phyloP scores from a whole-genome alignment of 1,140 invertebrate genomes.

The Drosophila suzukii region DNA sequence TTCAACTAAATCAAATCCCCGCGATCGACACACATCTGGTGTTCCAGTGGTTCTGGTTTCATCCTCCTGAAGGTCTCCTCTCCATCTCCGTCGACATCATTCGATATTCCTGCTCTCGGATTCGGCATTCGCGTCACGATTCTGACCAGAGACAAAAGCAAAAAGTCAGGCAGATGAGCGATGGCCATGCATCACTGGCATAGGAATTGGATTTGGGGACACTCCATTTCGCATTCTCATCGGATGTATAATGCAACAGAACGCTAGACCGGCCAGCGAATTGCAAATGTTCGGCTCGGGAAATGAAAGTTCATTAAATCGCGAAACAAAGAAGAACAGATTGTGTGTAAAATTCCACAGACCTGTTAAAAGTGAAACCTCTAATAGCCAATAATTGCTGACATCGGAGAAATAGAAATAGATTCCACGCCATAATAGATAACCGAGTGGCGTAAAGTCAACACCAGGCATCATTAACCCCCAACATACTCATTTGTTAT shows the following conservation, averaged over 20 bases:
- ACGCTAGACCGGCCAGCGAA: conserved; percentile 13
- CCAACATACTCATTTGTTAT: conserved; percentile 57
- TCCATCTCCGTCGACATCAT: conserved; percentile 42
- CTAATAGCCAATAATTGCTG: conserved; percentile 60
- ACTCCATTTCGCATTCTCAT: conserved; percentile 42
- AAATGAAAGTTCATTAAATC: conserved; percentile 61
- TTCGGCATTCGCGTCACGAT: conserved; percentile 63
- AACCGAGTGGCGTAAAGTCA: conserved; percentile 19
- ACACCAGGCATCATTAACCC: conserved; percentile 50
- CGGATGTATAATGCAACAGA: conserved; percentile 33
- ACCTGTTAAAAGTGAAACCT: conserved; percentile 67
- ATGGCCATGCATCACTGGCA: conserved; percentile 56
- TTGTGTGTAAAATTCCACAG: conserved; percentile 18
- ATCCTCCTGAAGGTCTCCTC: conserved; percentile 56
- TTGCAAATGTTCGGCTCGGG: conserved; percentile 36
- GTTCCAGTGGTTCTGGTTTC: conserved; percentile 1
- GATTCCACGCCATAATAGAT: conserved; percentile 23
- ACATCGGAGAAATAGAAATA: conserved; percentile 27
- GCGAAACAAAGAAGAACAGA: conserved; percentile 14
- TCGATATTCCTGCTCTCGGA: conserved; percentile 25
- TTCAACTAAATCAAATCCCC: conserved; percentile 60
- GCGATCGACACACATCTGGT: conserved; percentile 56
- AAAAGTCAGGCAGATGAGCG: conserved; percentile 48
- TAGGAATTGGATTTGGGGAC: conserved; percentile 22
- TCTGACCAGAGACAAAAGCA: conserved; percentile 53